Base-by-base conservation (phyloP, 2,797 vertebrate genomes). In the Scyliorhinus canicula region DNA sequence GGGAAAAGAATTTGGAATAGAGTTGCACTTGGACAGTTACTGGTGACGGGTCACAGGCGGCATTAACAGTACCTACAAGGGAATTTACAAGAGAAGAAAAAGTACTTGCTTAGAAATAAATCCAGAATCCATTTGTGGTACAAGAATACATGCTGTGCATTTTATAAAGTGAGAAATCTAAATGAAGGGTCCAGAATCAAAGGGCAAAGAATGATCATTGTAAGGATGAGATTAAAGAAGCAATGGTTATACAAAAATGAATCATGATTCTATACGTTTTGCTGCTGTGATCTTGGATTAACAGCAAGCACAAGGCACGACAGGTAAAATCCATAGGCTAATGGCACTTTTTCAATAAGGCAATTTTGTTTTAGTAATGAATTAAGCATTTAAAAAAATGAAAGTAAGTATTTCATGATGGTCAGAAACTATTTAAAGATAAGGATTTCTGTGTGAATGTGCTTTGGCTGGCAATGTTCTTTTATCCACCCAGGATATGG, bases 401-500 rank as follows among this genome's bases (percentile, higher is more conserved):
- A 60, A 21, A 47, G 79, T 26, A 91, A 91, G 2, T 91, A 44
- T 91, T 91, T 91, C 40, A 40, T 12, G 21, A 91, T 40, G 40
- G 57, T 44, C 4, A n/a, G 40, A 65, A 65, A 35, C 88, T 65
- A 44, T 91, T 60, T 40, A 91, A 65, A 91, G 60, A 65, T 65
- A 65, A 40, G 2, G n/a, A 4, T 65, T 91, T 65, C 8, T 44
- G 60, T 63, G 57, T 65, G 88, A 44, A 40, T 8, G 40, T 65
- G 63, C 11, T 26, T 94, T 69, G 93, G 65, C 69, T 94, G 93
- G 26, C 50, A 74, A 52, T 94, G 67, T 52, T 74, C 65, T 74
- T 94, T 74, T 71, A 71, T 35, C 93, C 47, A 55, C 67, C 93
- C 93, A 74, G 93, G 91, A 71, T 67, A 93, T 71, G 44, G 44